Percentiles rank a stretch among this genome's conserved stretches.
phyloP scores from a whole-genome alignment of 2,797 vertebrate species.

The Rhynchotus rufescens region DNA sequence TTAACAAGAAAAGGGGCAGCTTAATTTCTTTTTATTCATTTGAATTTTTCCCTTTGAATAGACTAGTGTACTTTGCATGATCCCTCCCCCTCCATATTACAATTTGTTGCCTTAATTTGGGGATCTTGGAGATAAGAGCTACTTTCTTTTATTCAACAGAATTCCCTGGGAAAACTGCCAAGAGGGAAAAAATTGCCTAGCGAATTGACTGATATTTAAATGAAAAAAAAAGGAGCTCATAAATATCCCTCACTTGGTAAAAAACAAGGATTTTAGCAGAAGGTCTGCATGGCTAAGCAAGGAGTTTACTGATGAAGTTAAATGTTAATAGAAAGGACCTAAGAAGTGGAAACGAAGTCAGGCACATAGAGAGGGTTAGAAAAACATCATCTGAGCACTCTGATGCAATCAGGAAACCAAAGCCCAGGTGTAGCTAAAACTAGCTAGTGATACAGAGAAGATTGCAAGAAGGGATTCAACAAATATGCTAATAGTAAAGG shows the following conservation, averaged over 20 bases:
- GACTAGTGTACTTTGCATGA: rapidly evolving
- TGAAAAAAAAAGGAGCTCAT: too few relatives aligned
- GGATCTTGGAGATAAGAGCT: not conserved
- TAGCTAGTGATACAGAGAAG: not conserved
- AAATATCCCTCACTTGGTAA: too few relatives aligned
- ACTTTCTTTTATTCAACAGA: not conserved
- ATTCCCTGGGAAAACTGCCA: too few relatives aligned
- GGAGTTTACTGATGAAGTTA: too few relatives aligned
- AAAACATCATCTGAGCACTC: not conserved
- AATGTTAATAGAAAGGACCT: too few relatives aligned
- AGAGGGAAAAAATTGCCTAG: too few relatives aligned
- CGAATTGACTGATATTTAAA: too few relatives aligned
- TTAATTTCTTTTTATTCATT: not conserved
- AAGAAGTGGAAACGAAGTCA: not conserved
- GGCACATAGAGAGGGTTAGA: not conserved
- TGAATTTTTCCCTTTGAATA: not conserved
- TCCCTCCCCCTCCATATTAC: not conserved
- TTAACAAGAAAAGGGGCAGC: not conserved
- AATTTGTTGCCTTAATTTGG: not conserved
- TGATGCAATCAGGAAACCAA: not conserved
- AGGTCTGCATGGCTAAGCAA: too few relatives aligned
- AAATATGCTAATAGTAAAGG: not conserved
- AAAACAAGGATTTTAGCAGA: too few relatives aligned
- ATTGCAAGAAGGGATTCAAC: not conserved
- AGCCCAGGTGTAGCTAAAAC: not conserved